Conservation (phyloP, 2,113 vertebrate genomes). For the Callipepla squamata region DNA sequence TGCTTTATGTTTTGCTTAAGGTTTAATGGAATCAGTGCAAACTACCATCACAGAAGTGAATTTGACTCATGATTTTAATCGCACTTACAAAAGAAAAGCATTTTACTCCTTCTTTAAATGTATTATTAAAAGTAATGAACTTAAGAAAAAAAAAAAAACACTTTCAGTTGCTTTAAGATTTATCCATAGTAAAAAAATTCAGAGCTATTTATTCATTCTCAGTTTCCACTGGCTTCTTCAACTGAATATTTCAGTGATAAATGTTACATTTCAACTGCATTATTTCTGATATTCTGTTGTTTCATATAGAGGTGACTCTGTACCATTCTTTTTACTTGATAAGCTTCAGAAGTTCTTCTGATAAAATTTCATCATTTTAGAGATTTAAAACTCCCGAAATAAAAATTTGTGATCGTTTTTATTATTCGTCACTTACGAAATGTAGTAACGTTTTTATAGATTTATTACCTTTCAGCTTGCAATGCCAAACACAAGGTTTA, state of each 20-base stretch:
- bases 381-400: slow-evolving; percentile 39
- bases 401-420: slow-evolving; percentile 68
- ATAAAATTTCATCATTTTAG: slow-evolving; percentile 37
- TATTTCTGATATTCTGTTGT: background rate
- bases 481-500: slow-evolving; percentile 78
- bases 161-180: background rate
- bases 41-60: background rate
- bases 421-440: slow-evolving; percentile 67
- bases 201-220: background rate
- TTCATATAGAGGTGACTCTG: background rate
- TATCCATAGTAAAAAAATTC: background rate
- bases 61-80: background rate
- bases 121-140: background rate
- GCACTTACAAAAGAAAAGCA: background rate
- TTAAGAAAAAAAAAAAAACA: background rate
- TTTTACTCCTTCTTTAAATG: background rate
- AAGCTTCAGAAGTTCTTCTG: slow-evolving; percentile 1
- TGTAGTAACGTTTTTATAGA: slow-evolving; percentile 66
- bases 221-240: background rate
- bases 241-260: background rate
- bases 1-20: background rate
- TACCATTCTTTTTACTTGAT: slow-evolving; percentile 8
- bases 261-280: background rate
- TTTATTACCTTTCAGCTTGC: slow-evolving; percentile 72
- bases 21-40: background rate